Conservation (phyloP, 2,797 vertebrate genomes). For the Mormyrus hasselquistii region DNA sequence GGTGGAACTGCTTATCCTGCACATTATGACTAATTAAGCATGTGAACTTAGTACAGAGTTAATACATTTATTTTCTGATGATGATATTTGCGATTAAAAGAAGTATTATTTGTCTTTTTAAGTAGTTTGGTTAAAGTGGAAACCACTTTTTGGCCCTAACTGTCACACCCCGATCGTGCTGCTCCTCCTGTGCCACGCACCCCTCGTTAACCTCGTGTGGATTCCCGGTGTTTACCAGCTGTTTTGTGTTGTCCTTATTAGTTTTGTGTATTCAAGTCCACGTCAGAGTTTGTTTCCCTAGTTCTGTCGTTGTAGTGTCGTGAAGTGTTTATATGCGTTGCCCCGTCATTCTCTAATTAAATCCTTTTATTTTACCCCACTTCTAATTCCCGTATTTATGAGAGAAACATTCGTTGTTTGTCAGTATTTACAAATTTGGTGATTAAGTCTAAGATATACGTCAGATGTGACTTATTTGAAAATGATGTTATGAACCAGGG, state of each 20-base stretch:
- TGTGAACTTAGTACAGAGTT: background rate
- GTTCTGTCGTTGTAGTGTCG: too few relatives aligned
- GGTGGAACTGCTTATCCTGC: background rate
- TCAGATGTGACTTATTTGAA: background rate
- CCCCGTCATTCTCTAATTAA: too few relatives aligned
- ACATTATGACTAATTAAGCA: background rate
- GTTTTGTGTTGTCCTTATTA: too few relatives aligned
- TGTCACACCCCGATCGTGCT: too few relatives aligned
- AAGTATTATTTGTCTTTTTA: background rate
- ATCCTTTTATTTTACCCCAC: too few relatives aligned
- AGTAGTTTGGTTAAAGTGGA: background rate
- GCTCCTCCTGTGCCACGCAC: too few relatives aligned
- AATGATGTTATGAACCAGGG: background rate
- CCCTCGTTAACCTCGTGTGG: too few relatives aligned
- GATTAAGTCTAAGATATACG: background rate
- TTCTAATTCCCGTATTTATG: too few relatives aligned
- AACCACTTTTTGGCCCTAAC: background rate
- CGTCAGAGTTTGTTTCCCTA: too few relatives aligned
- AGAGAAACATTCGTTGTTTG: background rate
- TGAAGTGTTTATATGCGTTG: too few relatives aligned
- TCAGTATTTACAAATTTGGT: background rate
- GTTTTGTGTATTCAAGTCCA: too few relatives aligned
- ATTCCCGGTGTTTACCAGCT: too few relatives aligned
- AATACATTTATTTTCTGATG: background rate
- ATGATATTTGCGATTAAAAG: background rate